A percentile compares a stretch with the other conserved stretches of the same genome.
These are phyloP conservation scores for Rapana venosa DNA, from an alignment of 2,888 invertebrate genomes.

Conservation along the genomic window DNA sequence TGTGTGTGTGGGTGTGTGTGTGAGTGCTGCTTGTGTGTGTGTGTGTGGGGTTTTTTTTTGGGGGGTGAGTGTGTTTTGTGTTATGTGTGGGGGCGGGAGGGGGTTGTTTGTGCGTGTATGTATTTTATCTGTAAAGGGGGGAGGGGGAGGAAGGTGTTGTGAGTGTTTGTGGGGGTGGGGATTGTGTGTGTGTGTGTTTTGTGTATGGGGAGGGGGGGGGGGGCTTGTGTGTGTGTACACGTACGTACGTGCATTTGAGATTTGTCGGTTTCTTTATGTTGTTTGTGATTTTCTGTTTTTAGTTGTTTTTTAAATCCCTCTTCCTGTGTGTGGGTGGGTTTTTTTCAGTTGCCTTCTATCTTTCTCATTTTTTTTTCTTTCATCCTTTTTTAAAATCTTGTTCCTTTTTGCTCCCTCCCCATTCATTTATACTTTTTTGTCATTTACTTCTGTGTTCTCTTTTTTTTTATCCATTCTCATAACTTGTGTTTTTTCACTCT, in stretches of 20 bases:
- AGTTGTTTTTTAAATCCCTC: too few relatives aligned
- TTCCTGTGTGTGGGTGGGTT: neutral
- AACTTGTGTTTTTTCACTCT: neutral
- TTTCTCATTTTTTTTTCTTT: neutral
- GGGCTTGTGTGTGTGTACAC: neutral
- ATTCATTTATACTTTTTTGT: neutral
- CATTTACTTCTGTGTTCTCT: too few relatives aligned
- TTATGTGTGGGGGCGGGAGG: neutral
- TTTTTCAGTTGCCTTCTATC: neutral
- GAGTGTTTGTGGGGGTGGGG: neutral
- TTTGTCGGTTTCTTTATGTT: neutral
- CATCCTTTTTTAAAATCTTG: too few relatives aligned
- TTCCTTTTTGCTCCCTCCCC: neutral
- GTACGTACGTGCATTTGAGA: neutral
- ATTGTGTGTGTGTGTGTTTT: neutral
- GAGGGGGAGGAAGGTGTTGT: neutral
- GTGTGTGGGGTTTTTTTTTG: neutral
- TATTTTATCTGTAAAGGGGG: neutral
- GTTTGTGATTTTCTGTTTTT: neutral
- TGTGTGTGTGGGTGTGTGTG: constrained; percentile 1
- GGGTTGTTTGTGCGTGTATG: neutral
- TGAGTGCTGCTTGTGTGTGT: neutral
- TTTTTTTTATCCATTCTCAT: too few relatives aligned
- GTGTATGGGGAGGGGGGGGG: neutral
- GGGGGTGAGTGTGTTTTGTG: neutral